Base-by-base conservation (phyloP, 2,888 invertebrate species). In the Onthophagus sagittarius region DNA sequence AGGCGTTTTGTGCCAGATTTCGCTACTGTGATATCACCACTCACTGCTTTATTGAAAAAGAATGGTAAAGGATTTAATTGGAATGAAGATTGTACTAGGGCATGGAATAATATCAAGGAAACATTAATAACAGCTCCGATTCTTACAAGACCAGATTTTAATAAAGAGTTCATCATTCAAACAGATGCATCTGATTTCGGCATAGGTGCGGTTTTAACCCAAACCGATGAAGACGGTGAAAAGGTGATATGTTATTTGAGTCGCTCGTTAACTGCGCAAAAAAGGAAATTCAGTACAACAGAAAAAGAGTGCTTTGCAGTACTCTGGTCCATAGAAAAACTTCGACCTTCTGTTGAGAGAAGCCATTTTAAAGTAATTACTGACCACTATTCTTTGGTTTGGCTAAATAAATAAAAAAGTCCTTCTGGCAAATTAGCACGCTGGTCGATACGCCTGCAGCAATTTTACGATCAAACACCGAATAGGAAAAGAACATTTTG, bases 141-240 rank as follows among this genome's bases (percentile, higher is more conserved):
- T 14, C 65, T 75, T 5, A 32, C 53, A 9, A 73, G 74, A 69
- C 75, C 74, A 1, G 71, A 76, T 69, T 76, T 69, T 62, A 33
- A 6, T 32, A 9, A 62, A 3, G 72, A 76, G 4, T 79, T 79
- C 73, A 72, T 69, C 0, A 62, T 79, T n/a, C 79, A 79, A 39
- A 76, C 77, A n/a, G 79, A 79, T 73, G 79, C 78, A 0, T 75
- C 74, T 7, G 74, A 69, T 2, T 77, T 67, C 64, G 78, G 77
- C 5, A n/a, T 79, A n/a, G 79, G 78, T 2, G 77, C 77, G 4
- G 77, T 78, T 0, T 70, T 79, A 11, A 73, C 76, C 0, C 78
- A 79, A 63, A 13, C 70, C 0, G 64, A 71, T 9, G 70, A 73
- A 15, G 77, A 72, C 0, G 74, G 72, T 0, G 77, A 77, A 67